phyloP scores from a whole-genome alignment of 2,113 vertebrate genomes.

The Rhegmatorhina hoffmannsi region DNA sequence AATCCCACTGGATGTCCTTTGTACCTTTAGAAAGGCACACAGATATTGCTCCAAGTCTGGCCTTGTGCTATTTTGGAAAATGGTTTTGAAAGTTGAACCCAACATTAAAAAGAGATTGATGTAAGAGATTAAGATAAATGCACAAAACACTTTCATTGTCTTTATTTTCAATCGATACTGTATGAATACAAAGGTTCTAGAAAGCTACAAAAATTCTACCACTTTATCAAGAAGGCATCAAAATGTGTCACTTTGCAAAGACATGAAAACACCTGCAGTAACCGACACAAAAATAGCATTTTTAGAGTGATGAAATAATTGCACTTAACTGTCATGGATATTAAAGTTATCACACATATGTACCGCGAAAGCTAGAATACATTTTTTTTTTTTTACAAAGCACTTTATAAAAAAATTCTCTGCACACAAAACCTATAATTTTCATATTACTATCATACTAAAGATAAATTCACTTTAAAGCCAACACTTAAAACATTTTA shows the following conservation, averaged over 20 bases:
- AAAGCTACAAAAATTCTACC: slow-evolving; percentile 99
- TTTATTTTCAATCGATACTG: slow-evolving; percentile 99
- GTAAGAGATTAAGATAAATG: slow-evolving; percentile 62
- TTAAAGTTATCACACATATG: slow-evolving; percentile 97
- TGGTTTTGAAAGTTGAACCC: neutral
- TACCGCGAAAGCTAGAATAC: slow-evolving; percentile 98
- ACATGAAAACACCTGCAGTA: slow-evolving; percentile 97
- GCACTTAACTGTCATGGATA: slow-evolving; percentile 93
- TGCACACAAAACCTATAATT: slow-evolving; percentile 94
- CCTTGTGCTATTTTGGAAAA: neutral
- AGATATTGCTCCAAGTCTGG: neutral
- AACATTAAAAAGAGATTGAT: neutral
- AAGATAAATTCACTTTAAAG: slow-evolving; percentile 97
- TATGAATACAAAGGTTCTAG: slow-evolving; percentile 99
- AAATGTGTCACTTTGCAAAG: slow-evolving; percentile 98
- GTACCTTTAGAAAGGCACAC: neutral
- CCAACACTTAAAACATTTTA: slow-evolving; percentile 91
- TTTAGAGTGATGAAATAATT: slow-evolving; percentile 92
- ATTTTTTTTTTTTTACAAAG: slow-evolving; percentile 94
- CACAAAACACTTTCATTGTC: slow-evolving; percentile 83
- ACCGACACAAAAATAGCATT: slow-evolving; percentile 95
- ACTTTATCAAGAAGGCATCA: slow-evolving; percentile 99
- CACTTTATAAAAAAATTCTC: slow-evolving; percentile 94
- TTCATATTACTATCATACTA: slow-evolving; percentile 93
- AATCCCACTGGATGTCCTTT: neutral